Evolutionary conservation across 2,888 invertebrate genomes (phyloP).

Genomic region (Nomada fucata): DNA sequence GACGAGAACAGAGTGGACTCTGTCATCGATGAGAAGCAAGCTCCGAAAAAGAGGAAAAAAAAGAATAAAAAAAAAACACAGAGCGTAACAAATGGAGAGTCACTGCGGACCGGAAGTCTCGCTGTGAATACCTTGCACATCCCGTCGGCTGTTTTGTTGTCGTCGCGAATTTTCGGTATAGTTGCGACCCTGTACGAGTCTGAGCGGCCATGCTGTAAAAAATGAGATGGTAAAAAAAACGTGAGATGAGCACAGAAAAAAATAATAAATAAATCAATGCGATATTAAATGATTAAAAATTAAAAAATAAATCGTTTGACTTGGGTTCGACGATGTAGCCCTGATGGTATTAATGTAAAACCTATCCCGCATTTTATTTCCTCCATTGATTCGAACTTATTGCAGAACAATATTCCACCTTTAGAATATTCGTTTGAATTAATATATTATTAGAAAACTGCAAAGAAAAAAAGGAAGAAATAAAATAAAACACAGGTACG

Average conservation of each 20-base stretch:
- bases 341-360: too few species aligned
- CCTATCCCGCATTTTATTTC: not conserved
- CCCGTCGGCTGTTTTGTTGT: conserved; percentile 98
- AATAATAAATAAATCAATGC: conserved; percentile 56
- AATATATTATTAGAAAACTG: not conserved
- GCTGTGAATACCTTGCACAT: conserved; percentile 91
- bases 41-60: conserved; percentile 22
- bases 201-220: conserved; percentile 95
- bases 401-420: not conserved
- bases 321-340: conserved; percentile 23
- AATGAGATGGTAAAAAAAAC: conserved; percentile 74
- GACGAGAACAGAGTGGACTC: not conserved
- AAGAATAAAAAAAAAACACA: not conserved
- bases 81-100: conserved; percentile 39
- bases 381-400: not conserved
- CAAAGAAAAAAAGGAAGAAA: not conserved
- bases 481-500: too few species aligned
- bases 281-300: conserved; percentile 11
- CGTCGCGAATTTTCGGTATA: conserved; percentile 95
- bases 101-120: conserved; percentile 56
- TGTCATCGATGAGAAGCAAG: conserved; percentile 42
- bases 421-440: not conserved
- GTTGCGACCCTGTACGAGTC: conserved; percentile 99
- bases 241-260: conserved; percentile 58
- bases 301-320: not conserved